These are phyloP conservation scores for Aphis gossypii DNA, from an alignment of 1,140 invertebrate species.

Conservation along the genomic window DNA sequence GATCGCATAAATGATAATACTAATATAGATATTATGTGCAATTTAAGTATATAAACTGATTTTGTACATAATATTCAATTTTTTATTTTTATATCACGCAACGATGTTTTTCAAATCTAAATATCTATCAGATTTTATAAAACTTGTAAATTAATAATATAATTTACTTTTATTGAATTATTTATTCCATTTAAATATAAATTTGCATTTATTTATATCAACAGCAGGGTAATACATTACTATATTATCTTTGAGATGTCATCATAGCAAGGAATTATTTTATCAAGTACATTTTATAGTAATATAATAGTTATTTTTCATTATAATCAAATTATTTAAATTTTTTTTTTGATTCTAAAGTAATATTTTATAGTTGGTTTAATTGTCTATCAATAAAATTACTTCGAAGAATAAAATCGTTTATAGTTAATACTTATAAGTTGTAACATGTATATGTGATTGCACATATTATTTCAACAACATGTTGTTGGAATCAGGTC, in stretches of 20 bases:
- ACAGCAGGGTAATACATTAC: background rate
- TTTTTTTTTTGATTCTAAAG: too few relatives aligned
- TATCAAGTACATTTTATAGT: background rate
- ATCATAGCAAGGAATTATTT: background rate
- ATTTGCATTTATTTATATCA: background rate
- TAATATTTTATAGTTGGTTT: background rate
- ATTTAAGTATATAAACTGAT: background rate
- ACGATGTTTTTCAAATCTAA: background rate
- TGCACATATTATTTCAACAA: background rate
- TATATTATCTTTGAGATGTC: background rate
- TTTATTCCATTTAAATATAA: background rate
- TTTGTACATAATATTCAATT: background rate
- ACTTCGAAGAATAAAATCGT: background rate
- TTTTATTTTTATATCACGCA: background rate
- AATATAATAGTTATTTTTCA: background rate
- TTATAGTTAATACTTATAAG: background rate
- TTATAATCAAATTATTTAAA: background rate
- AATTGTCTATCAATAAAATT: background rate
- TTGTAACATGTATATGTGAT: background rate
- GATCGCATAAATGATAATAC: background rate
- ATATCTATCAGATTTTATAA: background rate
- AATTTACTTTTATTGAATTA: background rate
- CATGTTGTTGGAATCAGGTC: slow-evolving; percentile 25
- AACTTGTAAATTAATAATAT: background rate
- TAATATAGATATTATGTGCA: background rate